These are phyloP conservation scores for Uloborus plumipes DNA, from an alignment of 2,888 invertebrate genomes.

Conservation along the genomic window DNA sequence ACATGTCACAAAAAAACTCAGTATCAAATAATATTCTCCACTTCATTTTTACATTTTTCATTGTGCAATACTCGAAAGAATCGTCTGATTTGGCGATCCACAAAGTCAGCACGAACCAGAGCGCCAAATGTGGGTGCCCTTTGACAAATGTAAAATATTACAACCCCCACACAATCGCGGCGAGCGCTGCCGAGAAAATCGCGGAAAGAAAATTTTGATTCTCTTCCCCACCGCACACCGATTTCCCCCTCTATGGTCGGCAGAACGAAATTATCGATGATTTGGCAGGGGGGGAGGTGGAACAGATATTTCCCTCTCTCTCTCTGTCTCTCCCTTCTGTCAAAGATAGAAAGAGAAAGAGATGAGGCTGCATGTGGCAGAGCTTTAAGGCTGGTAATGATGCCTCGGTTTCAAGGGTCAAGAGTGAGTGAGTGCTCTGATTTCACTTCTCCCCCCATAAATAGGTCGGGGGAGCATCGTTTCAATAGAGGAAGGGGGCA, in stretches of 20 bases:
- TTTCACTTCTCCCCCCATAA: conserved; percentile 29
- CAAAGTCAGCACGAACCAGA: too few species aligned
- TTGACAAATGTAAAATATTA: not conserved
- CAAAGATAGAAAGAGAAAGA: conserved; percentile 6
- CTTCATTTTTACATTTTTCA: too few species aligned
- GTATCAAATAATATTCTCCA: too few species aligned
- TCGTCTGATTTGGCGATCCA: too few species aligned
- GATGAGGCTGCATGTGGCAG: conserved; percentile 48
- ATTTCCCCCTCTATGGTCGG: not conserved
- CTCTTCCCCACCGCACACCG: conserved; percentile 2
- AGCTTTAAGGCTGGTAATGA: conserved; percentile 50
- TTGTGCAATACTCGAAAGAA: too few species aligned
- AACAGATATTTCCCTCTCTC: not conserved
- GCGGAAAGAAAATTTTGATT: conserved; percentile 31
- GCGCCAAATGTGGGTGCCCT: not conserved
- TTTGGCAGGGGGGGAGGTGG: conserved; percentile 1
- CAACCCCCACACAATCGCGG: not conserved
- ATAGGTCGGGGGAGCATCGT: conserved; percentile 41
- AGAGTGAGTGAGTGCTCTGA: conserved; percentile 26
- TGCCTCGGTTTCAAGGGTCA: conserved; percentile 39
- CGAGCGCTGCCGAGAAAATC: conserved; percentile 21
- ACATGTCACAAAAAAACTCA: too few species aligned
- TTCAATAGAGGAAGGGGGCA: conserved; percentile 34
- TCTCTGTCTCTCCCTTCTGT: too few species aligned
- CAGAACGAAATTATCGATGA: conserved; percentile 48